phyloP scores from a whole-genome alignment of 2,113 vertebrate genomes.

The Caretta caretta region DNA sequence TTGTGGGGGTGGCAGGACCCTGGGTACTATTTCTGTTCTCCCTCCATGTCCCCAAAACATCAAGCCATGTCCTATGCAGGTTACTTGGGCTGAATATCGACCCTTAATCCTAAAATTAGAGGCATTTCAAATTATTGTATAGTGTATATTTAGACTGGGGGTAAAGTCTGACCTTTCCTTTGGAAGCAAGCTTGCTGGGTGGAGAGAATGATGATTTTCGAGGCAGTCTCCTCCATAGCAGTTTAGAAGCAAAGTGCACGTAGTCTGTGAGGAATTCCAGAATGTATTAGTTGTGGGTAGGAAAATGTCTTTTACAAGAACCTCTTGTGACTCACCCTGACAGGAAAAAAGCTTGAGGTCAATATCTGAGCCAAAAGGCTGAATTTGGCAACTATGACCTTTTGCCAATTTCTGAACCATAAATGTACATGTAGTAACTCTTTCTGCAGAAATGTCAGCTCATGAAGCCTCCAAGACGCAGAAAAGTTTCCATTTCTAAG shows the following conservation, averaged over 20 bases:
- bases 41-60: accelerated
- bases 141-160: background rate
- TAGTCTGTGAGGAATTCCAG: background rate
- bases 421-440: conserved; percentile 15
- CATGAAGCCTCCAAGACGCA: background rate
- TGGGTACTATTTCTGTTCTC: accelerated
- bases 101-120: background rate
- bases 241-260: background rate
- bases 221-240: background rate
- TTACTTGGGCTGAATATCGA: accelerated
- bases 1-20: accelerated
- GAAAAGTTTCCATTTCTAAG: conserved; percentile 49
- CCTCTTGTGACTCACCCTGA: background rate
- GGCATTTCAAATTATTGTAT: background rate
- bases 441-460: conserved; percentile 10
- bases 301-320: conserved; percentile 23
- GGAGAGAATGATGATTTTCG: background rate
- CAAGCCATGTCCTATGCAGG: accelerated
- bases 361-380: background rate
- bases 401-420: conserved; percentile 36
- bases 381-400: background rate
- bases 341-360: conserved; percentile 17
- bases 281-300: background rate
- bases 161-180: background rate
- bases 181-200: background rate